Conservation (phyloP, 2,113 vertebrate species). For the Zosterops lateralis region DNA sequence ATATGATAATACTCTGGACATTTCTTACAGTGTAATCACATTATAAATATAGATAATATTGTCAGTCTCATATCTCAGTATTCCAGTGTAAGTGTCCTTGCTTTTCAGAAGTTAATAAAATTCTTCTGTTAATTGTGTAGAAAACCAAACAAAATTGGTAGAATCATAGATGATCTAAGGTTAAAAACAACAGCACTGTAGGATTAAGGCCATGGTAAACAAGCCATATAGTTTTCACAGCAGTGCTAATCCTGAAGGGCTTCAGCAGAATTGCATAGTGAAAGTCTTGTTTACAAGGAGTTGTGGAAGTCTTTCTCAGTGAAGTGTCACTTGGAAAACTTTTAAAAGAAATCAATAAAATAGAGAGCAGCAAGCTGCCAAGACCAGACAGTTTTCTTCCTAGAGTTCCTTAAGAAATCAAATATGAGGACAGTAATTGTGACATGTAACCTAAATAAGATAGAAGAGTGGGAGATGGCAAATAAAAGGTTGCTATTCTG, state of each 20-base stretch:
- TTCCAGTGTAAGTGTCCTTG: neutral
- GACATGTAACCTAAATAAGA: neutral
- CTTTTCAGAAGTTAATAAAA: neutral
- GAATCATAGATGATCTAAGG: neutral
- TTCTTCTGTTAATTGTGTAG: neutral
- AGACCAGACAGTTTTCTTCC: neutral
- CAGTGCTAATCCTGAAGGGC: neutral
- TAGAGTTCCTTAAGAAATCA: neutral
- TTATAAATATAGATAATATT: neutral
- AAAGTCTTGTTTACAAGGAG: neutral
- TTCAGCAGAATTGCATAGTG: neutral
- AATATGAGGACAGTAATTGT: neutral
- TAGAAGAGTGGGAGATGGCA: neutral
- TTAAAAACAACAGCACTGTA: neutral
- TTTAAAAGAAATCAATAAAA: neutral
- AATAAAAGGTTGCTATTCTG: neutral
- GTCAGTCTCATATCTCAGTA: neutral
- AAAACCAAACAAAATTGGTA: neutral
- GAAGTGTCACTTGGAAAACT: neutral
- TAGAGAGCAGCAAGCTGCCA: neutral
- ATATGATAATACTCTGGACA: neutral
- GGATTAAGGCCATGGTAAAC: neutral
- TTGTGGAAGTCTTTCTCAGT: neutral
- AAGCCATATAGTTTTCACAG: neutral
- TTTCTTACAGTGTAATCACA: neutral